phyloP scores from a whole-genome alignment of 2,888 invertebrate genomes.

The Aspidapion aeneum region DNA sequence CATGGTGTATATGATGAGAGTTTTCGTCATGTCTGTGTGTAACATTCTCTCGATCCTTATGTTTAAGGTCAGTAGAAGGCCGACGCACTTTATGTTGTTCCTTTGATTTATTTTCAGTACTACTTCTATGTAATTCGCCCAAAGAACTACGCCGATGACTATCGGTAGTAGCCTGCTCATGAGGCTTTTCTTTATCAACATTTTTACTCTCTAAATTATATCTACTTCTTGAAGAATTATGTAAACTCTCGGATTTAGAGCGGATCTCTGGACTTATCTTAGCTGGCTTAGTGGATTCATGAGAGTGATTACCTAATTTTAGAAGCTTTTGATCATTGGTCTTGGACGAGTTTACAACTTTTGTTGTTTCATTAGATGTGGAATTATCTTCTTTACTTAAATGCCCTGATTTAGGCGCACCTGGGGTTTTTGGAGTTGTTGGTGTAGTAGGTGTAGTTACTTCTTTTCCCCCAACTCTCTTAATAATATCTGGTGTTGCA shows the following conservation, averaged over 20 bases:
- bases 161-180: constrained; percentile 12
- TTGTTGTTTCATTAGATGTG: background rate
- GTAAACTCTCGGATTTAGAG: constrained; percentile 36
- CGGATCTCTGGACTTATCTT: constrained; percentile 42
- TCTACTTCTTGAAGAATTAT: constrained; percentile 30
- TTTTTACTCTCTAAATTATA: constrained; percentile 37
- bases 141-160: background rate
- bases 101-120: constrained; percentile 9
- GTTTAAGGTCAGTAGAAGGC: constrained; percentile 12
- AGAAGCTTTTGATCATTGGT: background rate
- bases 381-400: background rate
- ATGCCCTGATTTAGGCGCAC: constrained; percentile 17
- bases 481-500: constrained; percentile 75
- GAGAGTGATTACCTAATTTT: background rate
- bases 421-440: constrained; percentile 17
- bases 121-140: background rate
- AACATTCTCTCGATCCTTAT: constrained; percentile 7
- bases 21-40: constrained; percentile 28
- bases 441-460: constrained; percentile 34
- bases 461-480: constrained; percentile 54
- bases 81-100: constrained; percentile 24
- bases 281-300: constrained; percentile 34
- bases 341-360: background rate
- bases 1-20: constrained; percentile 31
- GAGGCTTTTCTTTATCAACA: constrained; percentile 22